These are phyloP conservation scores for Sporophila hypoxantha DNA, from an alignment of 2,113 vertebrate genomes.

Conservation along the genomic window DNA sequence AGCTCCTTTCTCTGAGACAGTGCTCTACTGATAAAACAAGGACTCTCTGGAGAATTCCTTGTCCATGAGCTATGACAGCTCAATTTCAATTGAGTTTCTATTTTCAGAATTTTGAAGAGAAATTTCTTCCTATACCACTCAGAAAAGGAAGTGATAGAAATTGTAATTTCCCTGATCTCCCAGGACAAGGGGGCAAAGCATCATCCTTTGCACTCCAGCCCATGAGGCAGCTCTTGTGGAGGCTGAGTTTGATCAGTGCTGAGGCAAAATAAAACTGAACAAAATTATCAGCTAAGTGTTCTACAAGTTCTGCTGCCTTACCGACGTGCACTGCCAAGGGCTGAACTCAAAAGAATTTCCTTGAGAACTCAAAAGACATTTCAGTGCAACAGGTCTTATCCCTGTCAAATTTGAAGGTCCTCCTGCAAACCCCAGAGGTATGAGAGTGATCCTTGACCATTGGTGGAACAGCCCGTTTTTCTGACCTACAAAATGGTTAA, in stretches of 20 bases:
- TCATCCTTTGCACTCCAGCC: background rate
- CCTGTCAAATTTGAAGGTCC: background rate
- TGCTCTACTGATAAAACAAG: background rate
- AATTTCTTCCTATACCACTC: background rate
- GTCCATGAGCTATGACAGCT: background rate
- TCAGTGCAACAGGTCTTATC: background rate
- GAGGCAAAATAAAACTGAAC: background rate
- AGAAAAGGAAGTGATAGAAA: background rate
- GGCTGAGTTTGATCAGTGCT: rapidly evolving
- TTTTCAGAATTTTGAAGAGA: background rate
- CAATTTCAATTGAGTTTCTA: background rate
- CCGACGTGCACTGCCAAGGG: background rate
- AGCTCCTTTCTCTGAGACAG: background rate
- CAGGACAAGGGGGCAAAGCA: background rate
- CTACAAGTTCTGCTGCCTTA: background rate
- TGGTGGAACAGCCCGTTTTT: background rate
- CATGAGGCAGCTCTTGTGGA: background rate
- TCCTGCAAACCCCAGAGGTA: background rate
- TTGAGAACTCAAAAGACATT: background rate
- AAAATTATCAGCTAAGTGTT: background rate
- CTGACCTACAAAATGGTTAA: background rate
- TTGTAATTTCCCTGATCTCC: background rate
- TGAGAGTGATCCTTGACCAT: background rate
- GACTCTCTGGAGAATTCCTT: background rate
- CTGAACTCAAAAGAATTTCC: background rate